Percentiles rank a stretch among this genome's conserved stretches.
phyloP scores from a whole-genome alignment of 2,113 vertebrate genomes.

The Nibea albiflora region DNA sequence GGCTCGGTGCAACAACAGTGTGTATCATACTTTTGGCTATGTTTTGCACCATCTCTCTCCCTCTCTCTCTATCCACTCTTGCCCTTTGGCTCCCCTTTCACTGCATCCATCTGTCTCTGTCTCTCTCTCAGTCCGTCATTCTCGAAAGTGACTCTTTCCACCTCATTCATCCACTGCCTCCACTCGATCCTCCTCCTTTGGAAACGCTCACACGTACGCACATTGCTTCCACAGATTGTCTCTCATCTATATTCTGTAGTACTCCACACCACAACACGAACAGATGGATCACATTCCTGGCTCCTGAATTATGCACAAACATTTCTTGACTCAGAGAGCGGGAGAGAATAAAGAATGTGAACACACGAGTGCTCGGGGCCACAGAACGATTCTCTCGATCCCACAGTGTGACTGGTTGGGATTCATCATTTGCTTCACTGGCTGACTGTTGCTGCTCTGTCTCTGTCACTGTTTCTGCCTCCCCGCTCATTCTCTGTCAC shows the following conservation, averaged over 20 bases:
- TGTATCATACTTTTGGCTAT: background rate
- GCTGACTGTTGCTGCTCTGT: slow-evolving; percentile 23
- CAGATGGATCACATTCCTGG: slow-evolving; percentile 79
- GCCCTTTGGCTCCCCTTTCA: background rate
- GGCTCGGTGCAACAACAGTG: background rate
- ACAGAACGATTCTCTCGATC: slow-evolving; percentile 50
- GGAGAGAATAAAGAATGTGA: slow-evolving; percentile 68
- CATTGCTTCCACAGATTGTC: slow-evolving; percentile 65
- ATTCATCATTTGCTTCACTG: slow-evolving; percentile 50
- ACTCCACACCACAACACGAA: slow-evolving; percentile 67
- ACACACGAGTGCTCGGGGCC: slow-evolving; percentile 57
- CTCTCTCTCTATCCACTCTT: background rate
- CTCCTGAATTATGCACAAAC: slow-evolving; percentile 80
- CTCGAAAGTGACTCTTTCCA: slow-evolving; percentile 39
- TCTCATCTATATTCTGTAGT: slow-evolving; percentile 79
- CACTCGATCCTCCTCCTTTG: slow-evolving; percentile 62
- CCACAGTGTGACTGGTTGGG: slow-evolving; percentile 44
- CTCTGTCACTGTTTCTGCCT: slow-evolving; percentile 31
- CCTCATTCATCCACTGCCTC: slow-evolving; percentile 68
- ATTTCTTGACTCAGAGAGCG: slow-evolving; percentile 65
- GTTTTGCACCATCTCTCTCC: background rate
- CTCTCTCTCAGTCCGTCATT: slow-evolving; percentile 21
- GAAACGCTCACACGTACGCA: slow-evolving; percentile 45
- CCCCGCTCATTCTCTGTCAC: background rate
- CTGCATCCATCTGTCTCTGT: slow-evolving; percentile 40